Evolutionary conservation across 2,888 invertebrate species (phyloP).

Genomic region (Apeira syringaria): DNA sequence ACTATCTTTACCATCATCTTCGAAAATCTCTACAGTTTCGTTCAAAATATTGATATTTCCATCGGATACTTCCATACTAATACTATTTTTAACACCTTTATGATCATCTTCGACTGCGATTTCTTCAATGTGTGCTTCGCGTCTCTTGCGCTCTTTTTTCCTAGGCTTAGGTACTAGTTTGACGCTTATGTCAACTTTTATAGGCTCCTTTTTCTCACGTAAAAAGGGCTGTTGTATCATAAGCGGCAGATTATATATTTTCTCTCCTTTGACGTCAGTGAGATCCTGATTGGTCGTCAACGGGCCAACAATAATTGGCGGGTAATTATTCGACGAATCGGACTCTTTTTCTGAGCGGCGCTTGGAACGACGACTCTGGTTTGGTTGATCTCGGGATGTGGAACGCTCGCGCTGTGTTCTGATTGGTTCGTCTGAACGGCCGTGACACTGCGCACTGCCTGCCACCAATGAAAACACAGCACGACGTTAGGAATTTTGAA

Average conservation of each 20-base stretch:
- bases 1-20: constrained; percentile 32
- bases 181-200: constrained; percentile 91
- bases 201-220: constrained; percentile 87
- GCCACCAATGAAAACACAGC: constrained; percentile 84
- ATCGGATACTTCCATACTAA: constrained; percentile 74
- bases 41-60: constrained; percentile 62
- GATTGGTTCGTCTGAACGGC: constrained; percentile 82
- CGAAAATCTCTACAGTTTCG: constrained; percentile 59
- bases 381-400: constrained; percentile 64
- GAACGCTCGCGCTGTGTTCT: constrained; percentile 81
- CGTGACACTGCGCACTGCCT: constrained; percentile 82
- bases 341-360: constrained; percentile 82
- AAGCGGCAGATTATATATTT: constrained; percentile 73
- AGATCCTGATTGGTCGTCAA: constrained; percentile 81
- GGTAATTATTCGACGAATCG: constrained; percentile 82
- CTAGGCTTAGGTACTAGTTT: constrained; percentile 87
- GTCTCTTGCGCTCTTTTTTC: constrained; percentile 69
- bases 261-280: constrained; percentile 66
- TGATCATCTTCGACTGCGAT: constrained; percentile 48
- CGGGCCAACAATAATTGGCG: constrained; percentile 75
- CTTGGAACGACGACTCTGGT: constrained; percentile 66
- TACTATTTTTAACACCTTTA: constrained; percentile 65
- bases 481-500: constrained; percentile 72
- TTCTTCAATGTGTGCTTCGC: constrained; percentile 58
- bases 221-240: constrained; percentile 84